Conservation (phyloP, 2,113 vertebrate genomes). For the Phalacrocorax pelagicus region DNA sequence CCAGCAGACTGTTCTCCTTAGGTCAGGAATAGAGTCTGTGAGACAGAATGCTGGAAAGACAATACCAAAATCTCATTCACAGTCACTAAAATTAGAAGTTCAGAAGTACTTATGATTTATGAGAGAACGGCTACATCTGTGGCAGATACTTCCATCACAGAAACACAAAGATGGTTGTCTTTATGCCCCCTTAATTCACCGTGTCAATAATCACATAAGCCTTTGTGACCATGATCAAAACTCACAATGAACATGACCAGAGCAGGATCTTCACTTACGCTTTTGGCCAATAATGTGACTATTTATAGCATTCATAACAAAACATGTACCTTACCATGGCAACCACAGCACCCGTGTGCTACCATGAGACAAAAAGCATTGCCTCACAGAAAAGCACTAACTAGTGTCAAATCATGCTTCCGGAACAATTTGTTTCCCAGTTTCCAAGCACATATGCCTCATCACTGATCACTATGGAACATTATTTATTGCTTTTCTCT, state of each 20-base stretch:
- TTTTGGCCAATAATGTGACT: not conserved
- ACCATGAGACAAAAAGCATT: not conserved
- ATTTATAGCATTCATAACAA: constrained; percentile 49
- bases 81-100: not conserved
- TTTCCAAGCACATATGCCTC: not conserved
- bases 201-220: not conserved
- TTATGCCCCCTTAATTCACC: not conserved
- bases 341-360: constrained; percentile 28
- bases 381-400: not conserved
- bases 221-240: not conserved
- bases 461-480: not conserved
- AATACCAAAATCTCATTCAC: not conserved
- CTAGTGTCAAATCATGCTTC: not conserved
- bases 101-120: not conserved
- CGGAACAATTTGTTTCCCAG: constrained; percentile 1
- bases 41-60: not conserved
- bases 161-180: not conserved
- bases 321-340: constrained; percentile 49
- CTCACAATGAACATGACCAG: not conserved
- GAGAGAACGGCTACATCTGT: not conserved
- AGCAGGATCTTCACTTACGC: not conserved
- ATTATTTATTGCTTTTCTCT: not conserved
- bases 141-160: not conserved
- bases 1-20: not conserved
- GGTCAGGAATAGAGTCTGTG: not conserved